Evolutionary conservation across 2,888 invertebrate genomes (phyloP).

Genomic region (Seira ritae): DNA sequence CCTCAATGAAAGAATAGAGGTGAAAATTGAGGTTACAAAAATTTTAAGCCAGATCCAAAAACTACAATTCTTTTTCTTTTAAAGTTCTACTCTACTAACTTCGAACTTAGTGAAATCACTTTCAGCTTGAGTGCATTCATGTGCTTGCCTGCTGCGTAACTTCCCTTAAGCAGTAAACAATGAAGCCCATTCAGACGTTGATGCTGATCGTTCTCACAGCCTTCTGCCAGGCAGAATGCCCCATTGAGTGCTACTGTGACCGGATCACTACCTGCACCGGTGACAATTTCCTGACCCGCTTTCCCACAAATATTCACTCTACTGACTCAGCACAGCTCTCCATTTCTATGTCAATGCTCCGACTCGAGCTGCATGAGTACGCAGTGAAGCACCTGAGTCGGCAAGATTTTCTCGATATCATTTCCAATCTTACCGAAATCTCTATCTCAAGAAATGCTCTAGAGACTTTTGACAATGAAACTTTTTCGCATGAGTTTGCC

Average conservation of each 20-base stretch:
- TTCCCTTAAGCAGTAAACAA: no score
- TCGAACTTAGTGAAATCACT: no score
- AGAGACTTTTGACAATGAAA: slow-evolving; percentile 68
- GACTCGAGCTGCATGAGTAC: slow-evolving; percentile 69
- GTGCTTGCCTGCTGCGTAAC: no score
- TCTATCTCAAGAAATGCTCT: slow-evolving; percentile 68
- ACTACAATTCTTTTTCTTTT: no score
- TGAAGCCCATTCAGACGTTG: slow-evolving; percentile 66
- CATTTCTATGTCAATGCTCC: slow-evolving; percentile 30
- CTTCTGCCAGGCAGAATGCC: slow-evolving; percentile 72
- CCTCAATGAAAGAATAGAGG: no score
- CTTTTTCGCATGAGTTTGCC: slow-evolving; percentile 61
- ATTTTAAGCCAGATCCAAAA: no score
- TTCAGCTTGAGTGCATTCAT: no score
- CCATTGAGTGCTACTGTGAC: slow-evolving; percentile 73
- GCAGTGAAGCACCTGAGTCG: slow-evolving; percentile 64
- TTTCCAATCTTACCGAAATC: slow-evolving; percentile 70
- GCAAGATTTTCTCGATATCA: slow-evolving; percentile 64
- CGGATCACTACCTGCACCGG: slow-evolving; percentile 71
- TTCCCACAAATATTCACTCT: slow-evolving; percentile 44
- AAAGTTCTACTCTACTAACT: no score
- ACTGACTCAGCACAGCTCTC: slow-evolving; percentile 34
- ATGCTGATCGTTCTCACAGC: slow-evolving; percentile 64
- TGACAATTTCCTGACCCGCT: slow-evolving; percentile 67
- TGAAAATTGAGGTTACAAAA: no score